Conservation (phyloP, 2,888 invertebrate genomes). For the Pilophorus perplexus region DNA sequence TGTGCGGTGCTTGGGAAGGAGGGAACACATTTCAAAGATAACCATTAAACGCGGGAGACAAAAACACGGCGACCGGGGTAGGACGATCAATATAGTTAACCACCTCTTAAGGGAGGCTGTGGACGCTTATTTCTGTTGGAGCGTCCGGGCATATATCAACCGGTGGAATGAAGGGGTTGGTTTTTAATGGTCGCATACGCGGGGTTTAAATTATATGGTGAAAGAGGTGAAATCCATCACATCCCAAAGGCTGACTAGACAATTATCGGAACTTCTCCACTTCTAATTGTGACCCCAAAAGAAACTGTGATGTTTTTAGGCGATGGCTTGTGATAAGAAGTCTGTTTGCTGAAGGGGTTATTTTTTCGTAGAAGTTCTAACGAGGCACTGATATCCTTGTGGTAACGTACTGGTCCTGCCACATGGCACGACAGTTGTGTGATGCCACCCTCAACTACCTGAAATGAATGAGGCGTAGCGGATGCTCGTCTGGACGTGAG, state of each 20-base stretch:
- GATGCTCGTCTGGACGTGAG: no score
- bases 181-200: constrained; percentile 33
- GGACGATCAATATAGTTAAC: constrained; percentile 32
- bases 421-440: background rate
- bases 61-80: constrained; percentile 1
- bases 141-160: constrained; percentile 16
- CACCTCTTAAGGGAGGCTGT: constrained; percentile 7
- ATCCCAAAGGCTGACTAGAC: constrained; percentile 13
- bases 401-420: background rate
- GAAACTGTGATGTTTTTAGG: background rate
- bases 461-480: no score
- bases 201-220: constrained; percentile 28
- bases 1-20: constrained; percentile 9
- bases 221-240: constrained; percentile 26
- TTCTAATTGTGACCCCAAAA: constrained; percentile 21
- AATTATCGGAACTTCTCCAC: constrained; percentile 21
- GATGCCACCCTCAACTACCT: no score
- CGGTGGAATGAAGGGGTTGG: constrained; percentile 30
- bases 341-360: background rate
- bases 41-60: constrained; percentile 21
- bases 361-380: background rate
- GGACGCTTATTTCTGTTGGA: constrained; percentile 18
- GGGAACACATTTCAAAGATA: constrained; percentile 36
- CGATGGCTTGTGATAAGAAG: constrained; percentile 16
- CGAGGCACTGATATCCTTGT: background rate